Conservation (phyloP, 2,113 vertebrate species). For the Oncorhynchus masou region DNA sequence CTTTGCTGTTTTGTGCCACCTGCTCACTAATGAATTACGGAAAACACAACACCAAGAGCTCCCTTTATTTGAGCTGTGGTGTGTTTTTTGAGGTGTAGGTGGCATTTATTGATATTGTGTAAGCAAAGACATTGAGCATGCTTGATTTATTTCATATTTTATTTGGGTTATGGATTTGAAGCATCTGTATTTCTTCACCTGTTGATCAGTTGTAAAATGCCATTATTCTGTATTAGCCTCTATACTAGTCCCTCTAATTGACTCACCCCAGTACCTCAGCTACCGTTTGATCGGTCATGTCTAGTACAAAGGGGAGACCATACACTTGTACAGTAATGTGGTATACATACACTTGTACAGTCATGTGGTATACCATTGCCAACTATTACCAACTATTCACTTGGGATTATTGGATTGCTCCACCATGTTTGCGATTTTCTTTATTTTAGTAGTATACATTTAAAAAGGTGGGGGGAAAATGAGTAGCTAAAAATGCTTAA, state of each 20-base stretch:
- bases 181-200: slow-evolving; percentile 57
- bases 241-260: slow-evolving; percentile 85
- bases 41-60: slow-evolving; percentile 37
- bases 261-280: slow-evolving; percentile 83
- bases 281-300: slow-evolving; percentile 77
- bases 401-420: slow-evolving; percentile 83
- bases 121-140: slow-evolving; percentile 82
- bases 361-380: slow-evolving; percentile 33
- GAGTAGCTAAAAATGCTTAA: slow-evolving; percentile 54
- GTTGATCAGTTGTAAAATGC: slow-evolving; percentile 62
- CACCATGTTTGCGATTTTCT: slow-evolving; percentile 85
- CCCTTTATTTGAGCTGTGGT: slow-evolving; percentile 62
- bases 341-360: slow-evolving; percentile 28
- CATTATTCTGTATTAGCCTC: slow-evolving; percentile 72
- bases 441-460: slow-evolving; percentile 34
- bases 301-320: slow-evolving; percentile 60
- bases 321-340: slow-evolving; percentile 68
- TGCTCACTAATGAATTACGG: neutral
- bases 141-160: slow-evolving; percentile 56
- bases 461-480: too few species aligned
- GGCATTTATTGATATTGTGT: slow-evolving; percentile 74
- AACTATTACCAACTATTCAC: slow-evolving; percentile 57
- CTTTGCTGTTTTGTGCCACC: too few species aligned
- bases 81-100: slow-evolving; percentile 28
- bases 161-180: slow-evolving; percentile 53